Percentiles rank a stretch among this genome's conserved stretches.
These are phyloP conservation scores for Thymelicus sylvestris DNA, from an alignment of 2,888 invertebrate genomes.

Conservation along the genomic window DNA sequence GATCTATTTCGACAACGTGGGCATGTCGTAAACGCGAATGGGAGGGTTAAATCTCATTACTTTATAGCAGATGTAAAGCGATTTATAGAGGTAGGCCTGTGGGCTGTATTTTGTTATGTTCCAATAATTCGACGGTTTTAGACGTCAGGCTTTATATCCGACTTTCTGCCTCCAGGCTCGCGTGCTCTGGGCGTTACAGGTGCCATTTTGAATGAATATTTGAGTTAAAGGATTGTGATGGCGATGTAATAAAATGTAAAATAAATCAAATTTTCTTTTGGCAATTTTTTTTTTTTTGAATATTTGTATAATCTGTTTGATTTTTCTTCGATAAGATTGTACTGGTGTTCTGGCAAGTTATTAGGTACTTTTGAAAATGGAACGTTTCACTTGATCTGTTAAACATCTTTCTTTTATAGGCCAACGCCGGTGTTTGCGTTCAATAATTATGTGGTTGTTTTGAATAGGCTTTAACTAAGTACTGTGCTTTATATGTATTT, in stretches of 20 bases:
- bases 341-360: too few relatives aligned
- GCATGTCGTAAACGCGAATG: conserved; percentile 74
- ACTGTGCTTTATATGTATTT: too few relatives aligned
- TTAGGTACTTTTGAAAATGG: too few relatives aligned
- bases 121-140: conserved; percentile 71
- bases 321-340: too few relatives aligned
- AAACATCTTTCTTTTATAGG: too few relatives aligned
- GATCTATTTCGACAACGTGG: conserved; percentile 66
- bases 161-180: conserved; percentile 22
- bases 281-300: too few relatives aligned
- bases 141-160: conserved; percentile 26
- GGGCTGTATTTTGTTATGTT: conserved; percentile 78
- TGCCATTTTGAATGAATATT: conserved; percentile 17
- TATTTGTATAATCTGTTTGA: too few relatives aligned
- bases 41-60: conserved; percentile 82
- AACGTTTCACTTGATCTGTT: too few relatives aligned
- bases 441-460: too few relatives aligned
- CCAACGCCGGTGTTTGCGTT: too few relatives aligned
- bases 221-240: neutral
- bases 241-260: neutral
- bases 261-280: too few relatives aligned
- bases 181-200: conserved; percentile 27
- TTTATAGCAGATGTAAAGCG: conserved; percentile 80
- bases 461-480: too few relatives aligned
- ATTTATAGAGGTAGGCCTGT: conserved; percentile 73